Base-by-base conservation (phyloP, 2,888 invertebrate genomes). In the Dicyrtomina minuta region DNA sequence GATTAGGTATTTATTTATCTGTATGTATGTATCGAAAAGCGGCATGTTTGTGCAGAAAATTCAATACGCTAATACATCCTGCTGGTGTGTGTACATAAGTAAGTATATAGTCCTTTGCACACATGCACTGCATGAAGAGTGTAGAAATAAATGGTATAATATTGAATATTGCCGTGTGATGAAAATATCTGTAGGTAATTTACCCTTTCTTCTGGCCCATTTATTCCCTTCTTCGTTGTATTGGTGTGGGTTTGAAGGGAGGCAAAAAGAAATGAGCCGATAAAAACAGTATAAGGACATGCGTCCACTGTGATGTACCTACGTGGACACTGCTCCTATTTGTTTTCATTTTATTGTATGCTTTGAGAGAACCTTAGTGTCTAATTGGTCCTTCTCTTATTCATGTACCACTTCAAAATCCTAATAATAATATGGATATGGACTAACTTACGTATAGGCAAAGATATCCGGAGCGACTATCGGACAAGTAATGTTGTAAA, bases 261-360 rank as follows among this genome's bases (percentile, higher is more conserved):
- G 55, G 33, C 13, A 27, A 15, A 24, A 10, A 27, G 27, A 56
- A 27, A 26, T 58, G 17, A 33, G 58, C 58, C 58, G 58, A 58
- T 58, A 58, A 58, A 58, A 39, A 58, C 58, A 58, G 58, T 58
- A n/a, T n/a, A 41, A 58, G 17, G 58, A 33, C 58, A 41, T 58
- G 58, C 41, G 20, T 6, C 26, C 8, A 13, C 5, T 22, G 24
- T 53, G 12, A 49, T 13, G 49, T 10, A 22, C 10, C 2, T 2
- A n/a, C 22, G 49, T 56, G 56, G 27, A n/a, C 39, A 17, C n/a
- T 15, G n/a, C 20, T 26, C 24, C 17, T n/a, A 41, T 15, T 56
- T 27, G 27, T 27, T 27, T 33, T 5, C 33, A 33, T 56, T 33
- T 56, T 15, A 27, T 26, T 56, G 15, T 13, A 15, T 24, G 8